Percentiles rank a stretch among this genome's conserved stretches.
phyloP scores from a whole-genome alignment of 2,797 vertebrate species.

The Acrocephalus scirpaceus region DNA sequence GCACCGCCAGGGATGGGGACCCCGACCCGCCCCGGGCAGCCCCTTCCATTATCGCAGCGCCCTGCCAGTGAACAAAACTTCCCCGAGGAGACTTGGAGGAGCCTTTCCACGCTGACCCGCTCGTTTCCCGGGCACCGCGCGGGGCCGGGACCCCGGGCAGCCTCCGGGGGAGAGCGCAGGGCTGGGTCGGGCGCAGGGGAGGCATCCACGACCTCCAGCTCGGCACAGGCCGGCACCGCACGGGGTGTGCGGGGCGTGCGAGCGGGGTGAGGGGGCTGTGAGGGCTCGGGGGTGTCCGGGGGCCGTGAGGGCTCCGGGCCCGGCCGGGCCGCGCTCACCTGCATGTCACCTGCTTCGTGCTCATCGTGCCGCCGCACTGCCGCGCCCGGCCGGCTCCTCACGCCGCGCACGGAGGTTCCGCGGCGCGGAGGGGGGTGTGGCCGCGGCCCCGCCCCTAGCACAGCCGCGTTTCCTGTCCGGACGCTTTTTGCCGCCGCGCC shows the following conservation, averaged over 20 bases:
- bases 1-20: background rate
- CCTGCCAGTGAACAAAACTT: accelerated
- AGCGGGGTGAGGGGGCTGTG: background rate
- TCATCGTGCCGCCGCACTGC: background rate
- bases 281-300: background rate
- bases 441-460: background rate
- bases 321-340: background rate
- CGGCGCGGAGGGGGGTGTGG: background rate
- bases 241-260: background rate
- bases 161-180: background rate
- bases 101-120: background rate
- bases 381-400: background rate
- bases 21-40: background rate
- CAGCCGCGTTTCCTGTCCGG: background rate
- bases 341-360: background rate
- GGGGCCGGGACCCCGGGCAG: background rate
- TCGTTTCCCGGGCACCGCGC: background rate
- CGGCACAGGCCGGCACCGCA: background rate
- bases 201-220: background rate
- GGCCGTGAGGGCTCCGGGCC: background rate
- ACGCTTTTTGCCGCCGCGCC: background rate
- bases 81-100: background rate
- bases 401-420: background rate
- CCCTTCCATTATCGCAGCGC: accelerated
- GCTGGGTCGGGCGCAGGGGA: too few species aligned